Base-by-base conservation (phyloP, 2,113 vertebrate genomes). In the Odobenus rosmarus region DNA sequence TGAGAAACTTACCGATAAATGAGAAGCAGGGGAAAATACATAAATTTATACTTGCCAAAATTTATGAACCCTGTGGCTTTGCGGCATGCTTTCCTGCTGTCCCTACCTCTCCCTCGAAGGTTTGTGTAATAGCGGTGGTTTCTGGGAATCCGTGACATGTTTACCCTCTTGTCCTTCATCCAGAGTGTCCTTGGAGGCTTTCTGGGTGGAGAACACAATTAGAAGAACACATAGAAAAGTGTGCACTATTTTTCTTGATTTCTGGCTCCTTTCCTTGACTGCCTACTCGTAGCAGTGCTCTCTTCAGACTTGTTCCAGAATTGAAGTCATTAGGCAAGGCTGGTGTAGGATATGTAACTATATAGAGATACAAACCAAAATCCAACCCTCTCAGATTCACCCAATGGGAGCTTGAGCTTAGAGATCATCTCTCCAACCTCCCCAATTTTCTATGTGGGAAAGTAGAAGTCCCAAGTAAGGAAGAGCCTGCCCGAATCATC, bases 121-220 rank as follows among this genome's bases (percentile, higher is more conserved):
- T 72, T 96, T 69, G 64, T 71, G 28, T 94, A 83, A 76, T 79
- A 86, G 55, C 1, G 14, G 42, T 96, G 21, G 69, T 83, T 91
- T 86, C 67, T 82, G 84, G 67, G 62, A 77, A 51, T 57, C 13
- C 77, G 36, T 82, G 21, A 93, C 26, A 33, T 93, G 7, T 81
- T 93, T 59, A 86, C 59, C 33, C 4, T 71, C 8, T 88, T 90
- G 79, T 82, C 61, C 49, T 88, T 96, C 90, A 62, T 94, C 81
- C 51, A 61, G 13, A 83, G 39, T n/a, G 57, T 67, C 46, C 23
- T 80, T 39, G 51, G 72, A 90, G 57, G 49, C 62, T 79, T 76
- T 88, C 51, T 94, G 69, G 80, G n/a, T 93, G 24, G 74, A 80
- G 71, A 84, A 46, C 39, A 86, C n/a, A 80, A 49, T 88, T 23